Evolutionary conservation across 2,888 invertebrate species (phyloP), one percentile per base, ranked within the genome.

Genomic region (Parnassius smintheus): DNA sequence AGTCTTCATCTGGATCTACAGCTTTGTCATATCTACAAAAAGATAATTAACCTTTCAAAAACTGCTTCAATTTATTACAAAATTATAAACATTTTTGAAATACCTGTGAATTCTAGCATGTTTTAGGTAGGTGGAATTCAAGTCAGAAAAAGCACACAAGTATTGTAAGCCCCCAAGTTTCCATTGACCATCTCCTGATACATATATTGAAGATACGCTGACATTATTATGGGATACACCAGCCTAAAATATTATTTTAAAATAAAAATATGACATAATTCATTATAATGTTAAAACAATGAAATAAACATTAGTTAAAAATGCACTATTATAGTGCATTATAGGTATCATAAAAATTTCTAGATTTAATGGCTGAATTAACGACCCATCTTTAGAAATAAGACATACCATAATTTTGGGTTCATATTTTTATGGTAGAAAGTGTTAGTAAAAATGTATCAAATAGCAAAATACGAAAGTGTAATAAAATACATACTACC

Each of bases 151-250:
- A 70, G 93, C 92, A 83, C 95, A 96, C 11, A 96, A 91, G 80
- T 95, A 96, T 81, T 98, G 97, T 76, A 98, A 92, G 4, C 97
- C 97, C 11, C 96, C 97, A 44, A 98, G 91, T 78, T 96, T 96
- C 98, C 98, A 98, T 64, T 94, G 94, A 0, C 97, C 97, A 86
- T 97, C 96, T 13, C 94, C 93, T 41, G 96, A 95, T 9, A 98
- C 94, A 87, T 96, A 98, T 66, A 98, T 93, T 4, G 97, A 95
- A 68, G 95, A 93, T 69, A 93, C 88, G 80, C 96, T 95, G 9
- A 98, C 92, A 87, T 98, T 98, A 69, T 98, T 96, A 83, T 98
- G 98, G 9, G 96, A 95, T 66, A 95, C 94, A 56, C 88, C 80
- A 53, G 96, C 97, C 93, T 95, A 72, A 53, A 88, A 64, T 18